Percentiles rank a stretch among this genome's conserved stretches.
phyloP scores from a whole-genome alignment of 2,113 vertebrate species.

The Burhinus bistriatus region DNA sequence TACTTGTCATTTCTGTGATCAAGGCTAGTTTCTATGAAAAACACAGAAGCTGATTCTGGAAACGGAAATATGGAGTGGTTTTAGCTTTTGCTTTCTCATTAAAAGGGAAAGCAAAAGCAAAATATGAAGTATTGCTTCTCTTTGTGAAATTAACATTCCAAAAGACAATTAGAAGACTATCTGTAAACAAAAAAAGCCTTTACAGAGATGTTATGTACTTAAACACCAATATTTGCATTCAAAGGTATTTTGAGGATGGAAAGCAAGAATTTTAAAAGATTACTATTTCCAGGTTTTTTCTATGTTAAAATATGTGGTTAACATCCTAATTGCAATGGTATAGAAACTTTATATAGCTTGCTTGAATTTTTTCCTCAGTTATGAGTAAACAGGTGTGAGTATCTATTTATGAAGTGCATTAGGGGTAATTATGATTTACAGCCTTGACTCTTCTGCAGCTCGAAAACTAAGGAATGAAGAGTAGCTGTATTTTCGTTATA shows the following conservation, averaged over 20 bases:
- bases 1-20: not conserved
- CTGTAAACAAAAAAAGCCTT: not conserved
- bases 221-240: not conserved
- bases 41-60: not conserved
- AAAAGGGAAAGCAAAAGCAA: not conserved
- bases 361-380: not conserved
- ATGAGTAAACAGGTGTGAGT: not conserved
- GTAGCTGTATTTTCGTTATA: not conserved
- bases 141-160: not conserved
- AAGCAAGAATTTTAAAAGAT: not conserved
- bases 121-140: not conserved
- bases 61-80: not conserved
- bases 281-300: not conserved
- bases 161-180: not conserved
- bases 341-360: not conserved
- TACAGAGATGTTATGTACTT: not conserved
- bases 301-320: not conserved
- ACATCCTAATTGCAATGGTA: not conserved
- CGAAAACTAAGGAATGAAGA: not conserved
- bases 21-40: not conserved
- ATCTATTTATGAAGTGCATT: not conserved
- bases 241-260: not conserved
- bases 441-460: not conserved
- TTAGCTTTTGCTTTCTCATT: not conserved
- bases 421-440: not conserved